A percentile compares a stretch with the other conserved stretches of the same genome.
These are phyloP conservation scores for Keiferia lycopersicella DNA, from an alignment of 2,888 invertebrate genomes.

Conservation along the genomic window DNA sequence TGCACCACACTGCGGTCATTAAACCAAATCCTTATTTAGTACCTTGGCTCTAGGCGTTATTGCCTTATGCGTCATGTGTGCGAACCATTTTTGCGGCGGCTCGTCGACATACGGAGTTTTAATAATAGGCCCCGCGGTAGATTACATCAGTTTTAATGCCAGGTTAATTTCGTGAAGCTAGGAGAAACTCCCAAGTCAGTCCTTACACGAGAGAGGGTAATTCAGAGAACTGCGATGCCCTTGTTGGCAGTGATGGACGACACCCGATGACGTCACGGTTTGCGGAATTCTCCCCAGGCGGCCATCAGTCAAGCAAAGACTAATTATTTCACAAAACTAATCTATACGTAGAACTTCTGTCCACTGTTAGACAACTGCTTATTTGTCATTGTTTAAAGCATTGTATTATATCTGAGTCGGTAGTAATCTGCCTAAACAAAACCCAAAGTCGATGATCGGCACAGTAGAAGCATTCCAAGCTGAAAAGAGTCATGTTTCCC, in stretches of 20 bases:
- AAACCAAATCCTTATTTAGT: constrained; percentile 13
- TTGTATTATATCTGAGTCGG: not conserved
- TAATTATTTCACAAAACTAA: constrained; percentile 26
- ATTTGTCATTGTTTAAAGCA: not conserved
- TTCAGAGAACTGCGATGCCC: constrained; percentile 25
- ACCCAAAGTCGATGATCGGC: not conserved
- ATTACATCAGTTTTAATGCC: constrained; percentile 7
- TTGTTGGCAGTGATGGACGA: constrained; percentile 29
- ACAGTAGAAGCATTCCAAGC: constrained; percentile 20
- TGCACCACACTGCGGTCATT: not conserved
- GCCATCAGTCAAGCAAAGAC: constrained; percentile 17
- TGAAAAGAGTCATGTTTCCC: constrained; percentile 27
- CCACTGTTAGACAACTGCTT: not conserved
- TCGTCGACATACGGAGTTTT: not conserved
- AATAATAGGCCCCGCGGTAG: constrained; percentile 7
- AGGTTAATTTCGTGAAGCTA: not conserved
- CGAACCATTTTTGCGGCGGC: constrained; percentile 10
- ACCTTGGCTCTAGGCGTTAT: constrained; percentile 1
- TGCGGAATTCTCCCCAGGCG: constrained; percentile 25
- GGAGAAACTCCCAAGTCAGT: not conserved
- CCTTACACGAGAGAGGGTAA: not conserved
- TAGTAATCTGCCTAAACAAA: not conserved
- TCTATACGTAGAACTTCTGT: constrained; percentile 13
- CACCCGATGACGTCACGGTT: constrained; percentile 29
- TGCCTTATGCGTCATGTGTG: constrained; percentile 6